phyloP scores from a whole-genome alignment of 2,888 invertebrate species.

The Thereva nobilitata region DNA sequence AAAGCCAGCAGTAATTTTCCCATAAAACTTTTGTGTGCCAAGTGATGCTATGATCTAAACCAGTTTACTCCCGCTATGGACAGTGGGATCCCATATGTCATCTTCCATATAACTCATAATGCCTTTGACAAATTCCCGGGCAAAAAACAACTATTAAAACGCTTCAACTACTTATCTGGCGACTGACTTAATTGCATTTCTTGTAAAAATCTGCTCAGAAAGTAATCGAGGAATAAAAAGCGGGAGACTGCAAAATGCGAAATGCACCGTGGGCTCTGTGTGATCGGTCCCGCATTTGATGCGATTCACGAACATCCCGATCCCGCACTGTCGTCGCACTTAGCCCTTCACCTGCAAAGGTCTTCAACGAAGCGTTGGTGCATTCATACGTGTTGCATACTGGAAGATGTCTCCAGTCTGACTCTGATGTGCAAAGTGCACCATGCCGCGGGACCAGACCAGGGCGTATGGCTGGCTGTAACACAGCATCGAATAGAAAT shows the following conservation, averaged over 20 bases:
- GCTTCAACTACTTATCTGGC: slow-evolving; percentile 37
- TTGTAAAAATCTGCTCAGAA: slow-evolving; percentile 37
- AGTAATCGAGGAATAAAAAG: slow-evolving; percentile 28
- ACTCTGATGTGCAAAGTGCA: slow-evolving; percentile 29
- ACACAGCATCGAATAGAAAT: slow-evolving; percentile 23
- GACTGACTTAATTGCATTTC: slow-evolving; percentile 39
- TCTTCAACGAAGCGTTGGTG: slow-evolving; percentile 21
- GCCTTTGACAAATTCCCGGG: slow-evolving; percentile 47
- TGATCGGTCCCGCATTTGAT: slow-evolving; percentile 35
- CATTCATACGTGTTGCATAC: slow-evolving; percentile 28
- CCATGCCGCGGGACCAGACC: slow-evolving; percentile 15
- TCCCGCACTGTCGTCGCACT: slow-evolving; percentile 36
- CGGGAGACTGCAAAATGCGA: slow-evolving; percentile 17
- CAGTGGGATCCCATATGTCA: slow-evolving; percentile 44
- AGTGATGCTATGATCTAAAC: slow-evolving; percentile 11
- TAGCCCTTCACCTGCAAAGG: slow-evolving; percentile 37
- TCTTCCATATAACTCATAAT: slow-evolving; percentile 47
- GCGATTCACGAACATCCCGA: slow-evolving; percentile 21
- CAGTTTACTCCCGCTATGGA: slow-evolving; percentile 15
- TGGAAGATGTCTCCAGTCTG: slow-evolving; percentile 29
- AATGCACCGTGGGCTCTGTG: slow-evolving; percentile 3
- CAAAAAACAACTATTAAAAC: slow-evolving; percentile 35
- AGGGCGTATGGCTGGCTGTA: slow-evolving; percentile 2
- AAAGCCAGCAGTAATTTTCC: slow-evolving; percentile 5
- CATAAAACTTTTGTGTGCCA: slow-evolving; percentile 19